These are phyloP conservation scores for Aurelia coerulea DNA, from an alignment of 30 jellyfish, hydroid and myxozoan species.

Conservation along the genomic window DNA sequence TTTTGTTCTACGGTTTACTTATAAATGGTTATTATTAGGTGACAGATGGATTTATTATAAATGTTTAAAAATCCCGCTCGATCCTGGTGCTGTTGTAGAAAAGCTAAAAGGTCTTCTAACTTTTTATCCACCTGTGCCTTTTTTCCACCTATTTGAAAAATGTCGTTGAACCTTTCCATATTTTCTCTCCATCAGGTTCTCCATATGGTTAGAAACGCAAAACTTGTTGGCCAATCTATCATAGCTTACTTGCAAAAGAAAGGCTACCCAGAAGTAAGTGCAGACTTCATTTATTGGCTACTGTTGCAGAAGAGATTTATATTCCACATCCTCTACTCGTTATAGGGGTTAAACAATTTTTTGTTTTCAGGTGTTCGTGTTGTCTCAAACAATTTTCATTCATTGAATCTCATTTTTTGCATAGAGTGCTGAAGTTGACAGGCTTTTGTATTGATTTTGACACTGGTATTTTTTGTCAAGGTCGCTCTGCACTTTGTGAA, in stretches of 20 bases:
- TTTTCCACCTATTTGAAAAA: too few species aligned
- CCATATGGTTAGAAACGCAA: slow-evolving; percentile 95
- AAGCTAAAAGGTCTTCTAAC: too few species aligned
- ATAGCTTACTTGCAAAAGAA: slow-evolving; percentile 91
- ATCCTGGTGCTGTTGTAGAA: too few species aligned
- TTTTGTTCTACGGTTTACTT: too few species aligned
- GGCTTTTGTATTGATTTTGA: background rate
- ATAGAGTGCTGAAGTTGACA: background rate
- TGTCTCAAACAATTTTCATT: background rate
- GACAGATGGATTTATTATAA: too few species aligned
- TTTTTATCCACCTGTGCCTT: too few species aligned
- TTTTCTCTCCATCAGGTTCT: slow-evolving; percentile 54
- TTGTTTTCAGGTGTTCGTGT: background rate
- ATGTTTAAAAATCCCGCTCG: too few species aligned
- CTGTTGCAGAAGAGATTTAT: background rate
- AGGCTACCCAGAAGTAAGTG: slow-evolving; percentile 95
- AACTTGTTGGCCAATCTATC: slow-evolving; percentile 96
- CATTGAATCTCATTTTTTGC: background rate
- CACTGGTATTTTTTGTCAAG: slow-evolving; percentile 11
- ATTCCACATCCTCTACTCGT: background rate
- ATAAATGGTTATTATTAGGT: too few species aligned
- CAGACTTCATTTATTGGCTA: background rate
- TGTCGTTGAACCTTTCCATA: too few species aligned
- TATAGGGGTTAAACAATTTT: background rate
- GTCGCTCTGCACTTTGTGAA: slow-evolving; percentile 98